These are phyloP conservation scores for Drosophila rhopaloa DNA, from an alignment of 1,140 invertebrate species.

Conservation along the genomic window DNA sequence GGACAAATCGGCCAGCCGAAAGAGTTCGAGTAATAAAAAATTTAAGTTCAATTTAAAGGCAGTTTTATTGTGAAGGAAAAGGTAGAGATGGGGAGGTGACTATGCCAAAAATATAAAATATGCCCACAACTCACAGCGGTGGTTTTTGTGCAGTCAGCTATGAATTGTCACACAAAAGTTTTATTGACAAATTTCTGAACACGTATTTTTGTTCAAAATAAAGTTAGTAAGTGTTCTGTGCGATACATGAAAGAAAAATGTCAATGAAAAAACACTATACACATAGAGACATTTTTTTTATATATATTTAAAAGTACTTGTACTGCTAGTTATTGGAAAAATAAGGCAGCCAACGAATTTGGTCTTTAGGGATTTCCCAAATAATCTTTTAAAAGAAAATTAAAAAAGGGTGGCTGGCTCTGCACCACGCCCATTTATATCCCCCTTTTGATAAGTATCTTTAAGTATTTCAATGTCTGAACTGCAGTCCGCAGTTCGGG, in stretches of 20 bases:
- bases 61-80: conserved; percentile 15
- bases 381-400: not conserved
- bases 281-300: not conserved
- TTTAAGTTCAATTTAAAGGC: conserved; percentile 29
- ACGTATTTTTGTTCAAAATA: conserved; percentile 26
- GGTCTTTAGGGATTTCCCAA: not conserved
- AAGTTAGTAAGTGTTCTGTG: conserved; percentile 19
- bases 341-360: too few relatives aligned
- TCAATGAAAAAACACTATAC: not conserved
- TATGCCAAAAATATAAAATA: conserved; percentile 31
- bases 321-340: too few relatives aligned
- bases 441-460: conserved; percentile 8
- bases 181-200: conserved; percentile 33
- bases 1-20: conserved; percentile 28
- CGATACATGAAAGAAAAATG: not conserved
- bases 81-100: not conserved
- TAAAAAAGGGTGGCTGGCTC: not conserved
- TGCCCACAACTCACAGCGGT: conserved; percentile 20
- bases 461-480: conserved; percentile 6
- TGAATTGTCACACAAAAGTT: conserved; percentile 45
- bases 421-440: not conserved
- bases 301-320: not conserved
- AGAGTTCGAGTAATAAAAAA: conserved; percentile 38
- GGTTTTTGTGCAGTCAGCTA: conserved; percentile 13
- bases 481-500: not conserved